These are phyloP conservation scores for Muschampia plurimacula DNA, from an alignment of 2,888 invertebrate species.

Conservation along the genomic window DNA sequence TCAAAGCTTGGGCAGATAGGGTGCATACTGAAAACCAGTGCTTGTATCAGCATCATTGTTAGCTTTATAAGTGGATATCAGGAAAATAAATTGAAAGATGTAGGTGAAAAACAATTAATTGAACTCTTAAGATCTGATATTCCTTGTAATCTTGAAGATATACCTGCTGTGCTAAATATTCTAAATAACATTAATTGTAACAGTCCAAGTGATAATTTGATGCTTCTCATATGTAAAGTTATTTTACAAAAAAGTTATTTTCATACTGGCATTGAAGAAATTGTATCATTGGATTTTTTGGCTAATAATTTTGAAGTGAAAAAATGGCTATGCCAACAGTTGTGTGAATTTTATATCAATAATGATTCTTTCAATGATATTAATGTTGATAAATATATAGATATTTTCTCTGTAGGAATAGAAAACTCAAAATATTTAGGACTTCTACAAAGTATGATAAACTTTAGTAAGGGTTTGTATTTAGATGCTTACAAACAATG, in stretches of 20 bases:
- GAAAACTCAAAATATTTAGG: slow-evolving; percentile 86
- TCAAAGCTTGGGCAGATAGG: too few species aligned
- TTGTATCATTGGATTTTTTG: slow-evolving; percentile 62
- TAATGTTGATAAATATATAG: slow-evolving; percentile 79
- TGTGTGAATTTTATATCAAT: slow-evolving; percentile 68
- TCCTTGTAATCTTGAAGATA: slow-evolving; percentile 56
- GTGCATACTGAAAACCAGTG: slow-evolving; percentile 57
- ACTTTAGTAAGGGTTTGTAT: slow-evolving; percentile 80
- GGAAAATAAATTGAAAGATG: slow-evolving; percentile 51
- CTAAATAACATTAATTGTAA: slow-evolving; percentile 55
- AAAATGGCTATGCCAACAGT: slow-evolving; percentile 68
- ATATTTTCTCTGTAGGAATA: slow-evolving; percentile 83
- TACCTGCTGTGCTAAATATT: slow-evolving; percentile 55
- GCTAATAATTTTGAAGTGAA: slow-evolving; percentile 61
- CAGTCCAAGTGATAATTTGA: slow-evolving; percentile 59
- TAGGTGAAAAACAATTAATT: slow-evolving; percentile 61
- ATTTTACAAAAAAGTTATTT: slow-evolving; percentile 63
- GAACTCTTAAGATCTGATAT: slow-evolving; percentile 63
- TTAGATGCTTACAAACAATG: slow-evolving; percentile 83
- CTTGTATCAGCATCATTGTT: slow-evolving; percentile 56
- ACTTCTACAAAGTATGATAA: slow-evolving; percentile 86
- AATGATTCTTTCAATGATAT: slow-evolving; percentile 62
- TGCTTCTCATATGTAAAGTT: slow-evolving; percentile 66
- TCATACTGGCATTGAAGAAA: slow-evolving; percentile 59
- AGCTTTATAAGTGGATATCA: slow-evolving; percentile 54